Base-by-base conservation (phyloP, 2,888 invertebrate species). In the Drosophila pseudotakahashii region DNA sequence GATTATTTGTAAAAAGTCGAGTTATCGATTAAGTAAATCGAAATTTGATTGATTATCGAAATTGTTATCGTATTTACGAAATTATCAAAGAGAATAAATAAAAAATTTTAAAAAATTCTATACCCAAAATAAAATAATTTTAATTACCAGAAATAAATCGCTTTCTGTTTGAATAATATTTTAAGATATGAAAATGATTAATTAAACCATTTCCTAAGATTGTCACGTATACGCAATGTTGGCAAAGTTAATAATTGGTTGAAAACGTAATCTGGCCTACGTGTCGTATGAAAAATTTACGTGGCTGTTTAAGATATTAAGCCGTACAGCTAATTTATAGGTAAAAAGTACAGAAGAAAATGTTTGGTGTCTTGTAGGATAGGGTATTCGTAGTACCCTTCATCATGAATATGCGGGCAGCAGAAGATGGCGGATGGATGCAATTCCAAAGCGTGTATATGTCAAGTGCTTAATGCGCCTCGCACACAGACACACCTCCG, bases 391-490 rank as follows among this genome's bases (percentile, higher is more conserved):
- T 32, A 23, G 36, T 3, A 50, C 11, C 14, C 45, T 6, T 23
- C 3, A 3, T 37, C 1, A 39, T 4, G 13, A 34, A 10, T 6
- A 19, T 42, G 19, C 44, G 7, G 36, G 14, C 39, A n/a, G 19
- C 30, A 45, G 36, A 52, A 39, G 69, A 51, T 57, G 51, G 14
- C 41, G 41, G 61, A 48, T 50, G 37, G 72, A 53, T 60, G 69
- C 72, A 59, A 51, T 61, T 61, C 68, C 37, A 68, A 52, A 51
- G 61, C 61, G 52, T 71, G 70, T 70, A 62, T 79, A 72, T 80
- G 84, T 86, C 80, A 82, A 86, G 86, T 76, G 66, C 75, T 83
- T 83, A 80, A 88, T 88, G 86, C 64, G 77, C 55, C 71, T 16
- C 32, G 7, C 34, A 37, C 41, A 44, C 13, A 50, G 48, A 37